phyloP scores from a whole-genome alignment of 2,888 invertebrate species.

The Glaucopsyche alexis region DNA sequence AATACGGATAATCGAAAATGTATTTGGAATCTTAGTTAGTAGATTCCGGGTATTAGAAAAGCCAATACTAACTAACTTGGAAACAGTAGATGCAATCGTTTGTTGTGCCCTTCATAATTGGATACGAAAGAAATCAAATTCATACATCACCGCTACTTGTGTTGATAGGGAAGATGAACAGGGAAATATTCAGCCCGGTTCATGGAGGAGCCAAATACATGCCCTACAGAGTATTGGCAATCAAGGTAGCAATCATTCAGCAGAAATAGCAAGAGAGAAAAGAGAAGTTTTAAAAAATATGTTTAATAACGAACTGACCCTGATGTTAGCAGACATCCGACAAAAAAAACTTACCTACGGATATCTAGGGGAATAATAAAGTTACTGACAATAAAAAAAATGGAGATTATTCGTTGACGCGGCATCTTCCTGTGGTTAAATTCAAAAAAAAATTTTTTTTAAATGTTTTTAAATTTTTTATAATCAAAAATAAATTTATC shows the following conservation, averaged over 20 bases:
- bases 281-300: constrained; percentile 35
- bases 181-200: constrained; percentile 35
- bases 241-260: constrained; percentile 39
- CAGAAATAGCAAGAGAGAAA: constrained; percentile 35
- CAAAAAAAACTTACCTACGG: no score
- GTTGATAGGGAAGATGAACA: constrained; percentile 37
- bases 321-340: no score
- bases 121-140: constrained; percentile 32
- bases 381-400: no score
- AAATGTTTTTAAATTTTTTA: no score
- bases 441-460: no score
- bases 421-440: no score
- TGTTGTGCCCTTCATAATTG: constrained; percentile 35
- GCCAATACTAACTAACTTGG: constrained; percentile 33
- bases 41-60: constrained; percentile 36
- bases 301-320: constrained; percentile 39
- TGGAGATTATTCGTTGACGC: no score
- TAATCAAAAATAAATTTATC: no score
- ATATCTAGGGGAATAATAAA: no score
- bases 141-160: constrained; percentile 37
- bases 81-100: constrained; percentile 37
- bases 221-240: constrained; percentile 39
- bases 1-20: constrained; percentile 30
- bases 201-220: constrained; percentile 35
- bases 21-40: constrained; percentile 34